Evolutionary conservation across 1,140 invertebrate genomes (phyloP).

Genomic region (Trachelipus rathkii): DNA sequence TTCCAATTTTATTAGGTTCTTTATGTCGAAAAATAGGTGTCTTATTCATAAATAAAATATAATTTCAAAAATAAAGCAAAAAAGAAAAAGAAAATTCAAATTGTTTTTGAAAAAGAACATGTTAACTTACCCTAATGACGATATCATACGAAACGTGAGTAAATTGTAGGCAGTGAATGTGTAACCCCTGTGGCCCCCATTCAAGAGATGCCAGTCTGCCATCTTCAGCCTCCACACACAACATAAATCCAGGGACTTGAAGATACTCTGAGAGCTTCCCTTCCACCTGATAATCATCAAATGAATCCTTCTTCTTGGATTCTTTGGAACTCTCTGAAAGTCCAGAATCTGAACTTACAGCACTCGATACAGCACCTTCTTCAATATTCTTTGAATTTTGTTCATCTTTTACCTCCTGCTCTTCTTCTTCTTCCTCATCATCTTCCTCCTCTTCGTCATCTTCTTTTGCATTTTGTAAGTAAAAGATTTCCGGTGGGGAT

Average conservation of each 20-base stretch:
- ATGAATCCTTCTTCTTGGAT: background rate
- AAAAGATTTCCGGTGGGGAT: too few relatives aligned
- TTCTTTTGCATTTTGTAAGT: background rate
- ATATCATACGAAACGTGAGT: slow-evolving; percentile 39
- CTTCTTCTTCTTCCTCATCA: slow-evolving; percentile 20
- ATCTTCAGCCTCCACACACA: slow-evolving; percentile 36
- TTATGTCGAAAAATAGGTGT: too few relatives aligned
- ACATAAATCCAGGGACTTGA: slow-evolving; percentile 38
- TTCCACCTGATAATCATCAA: background rate
- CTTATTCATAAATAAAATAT: too few relatives aligned
- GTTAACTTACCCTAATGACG: slow-evolving; percentile 31
- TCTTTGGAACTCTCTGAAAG: background rate
- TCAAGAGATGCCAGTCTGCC: slow-evolving; percentile 31
- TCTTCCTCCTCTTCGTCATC: slow-evolving; percentile 16
- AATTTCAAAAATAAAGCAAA: too few relatives aligned
- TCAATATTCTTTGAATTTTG: slow-evolving; percentile 25
- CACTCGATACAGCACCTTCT: background rate
- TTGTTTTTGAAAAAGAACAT: background rate
- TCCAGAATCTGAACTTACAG: background rate
- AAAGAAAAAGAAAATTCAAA: too few relatives aligned
- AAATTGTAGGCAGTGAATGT: slow-evolving; percentile 40
- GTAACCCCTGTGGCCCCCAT: slow-evolving; percentile 37
- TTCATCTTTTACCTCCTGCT: slow-evolving; percentile 37
- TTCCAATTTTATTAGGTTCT: too few relatives aligned
- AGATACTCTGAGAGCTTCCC: slow-evolving; percentile 13